These are phyloP conservation scores for Acronicta leporina DNA, from an alignment of 2,888 invertebrate species.

Conservation along the genomic window DNA sequence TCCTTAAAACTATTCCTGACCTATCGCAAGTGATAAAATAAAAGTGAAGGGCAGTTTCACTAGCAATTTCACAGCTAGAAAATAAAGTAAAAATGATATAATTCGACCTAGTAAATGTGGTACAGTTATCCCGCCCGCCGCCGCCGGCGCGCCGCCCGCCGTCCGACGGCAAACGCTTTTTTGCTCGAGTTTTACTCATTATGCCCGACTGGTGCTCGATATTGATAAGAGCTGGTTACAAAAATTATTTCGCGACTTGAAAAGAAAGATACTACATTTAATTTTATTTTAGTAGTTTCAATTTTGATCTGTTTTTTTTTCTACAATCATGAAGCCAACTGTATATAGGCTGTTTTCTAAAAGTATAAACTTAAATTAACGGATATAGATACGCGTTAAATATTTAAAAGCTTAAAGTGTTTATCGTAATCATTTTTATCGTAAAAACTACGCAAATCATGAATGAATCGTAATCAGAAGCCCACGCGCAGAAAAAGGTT, in stretches of 20 bases:
- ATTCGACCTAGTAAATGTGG: conserved; percentile 83
- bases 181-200: conserved; percentile 70
- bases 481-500: not conserved
- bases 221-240: conserved; percentile 28
- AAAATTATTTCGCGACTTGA: conserved; percentile 6
- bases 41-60: conserved; percentile 78
- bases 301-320: no score
- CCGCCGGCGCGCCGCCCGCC: conserved; percentile 69
- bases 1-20: conserved; percentile 7
- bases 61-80: conserved; percentile 72
- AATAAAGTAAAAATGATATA: conserved; percentile 72
- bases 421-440: no score
- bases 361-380: no score
- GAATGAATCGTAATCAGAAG: not conserved
- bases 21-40: conserved; percentile 49
- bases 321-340: no score
- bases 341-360: no score
- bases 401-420: no score
- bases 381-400: no score
- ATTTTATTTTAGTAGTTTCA: no score
- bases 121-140: conserved; percentile 64
- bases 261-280: not conserved
- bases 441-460: not conserved
- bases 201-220: conserved; percentile 49
- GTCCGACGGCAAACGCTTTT: conserved; percentile 67